A percentile compares a stretch with the other conserved stretches of the same genome.
Evolutionary conservation across 2,797 vertebrate species (phyloP).

Genomic region (Acanthurus lineatus): DNA sequence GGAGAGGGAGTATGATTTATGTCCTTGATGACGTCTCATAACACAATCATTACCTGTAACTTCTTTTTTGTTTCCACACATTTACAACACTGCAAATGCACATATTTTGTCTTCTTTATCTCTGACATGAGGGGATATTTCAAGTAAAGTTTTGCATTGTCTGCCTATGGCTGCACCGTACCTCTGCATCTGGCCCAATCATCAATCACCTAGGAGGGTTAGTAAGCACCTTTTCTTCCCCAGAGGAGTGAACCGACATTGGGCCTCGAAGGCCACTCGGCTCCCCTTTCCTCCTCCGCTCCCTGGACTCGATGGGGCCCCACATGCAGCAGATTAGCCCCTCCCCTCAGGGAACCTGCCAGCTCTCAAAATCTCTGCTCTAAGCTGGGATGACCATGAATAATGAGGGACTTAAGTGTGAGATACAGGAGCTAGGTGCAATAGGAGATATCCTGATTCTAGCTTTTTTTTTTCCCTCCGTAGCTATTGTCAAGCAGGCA

Average conservation of each 20-base stretch:
- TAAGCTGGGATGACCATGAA: constrained; percentile 56
- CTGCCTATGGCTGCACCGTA: constrained; percentile 45
- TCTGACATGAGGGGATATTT: constrained; percentile 59
- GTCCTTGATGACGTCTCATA: constrained; percentile 6
- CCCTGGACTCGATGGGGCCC: constrained; percentile 3
- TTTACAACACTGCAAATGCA: constrained; percentile 35
- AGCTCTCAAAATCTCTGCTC: constrained; percentile 35
- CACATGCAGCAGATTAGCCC: constrained; percentile 10
- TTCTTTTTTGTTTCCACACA: constrained; percentile 42
- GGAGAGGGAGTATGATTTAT: too few relatives aligned
- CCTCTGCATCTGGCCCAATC: constrained; percentile 42
- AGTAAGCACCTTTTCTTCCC: constrained; percentile 68
- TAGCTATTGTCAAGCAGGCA: constrained; percentile 44
- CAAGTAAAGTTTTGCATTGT: constrained; percentile 38
- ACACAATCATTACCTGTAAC: constrained; percentile 61
- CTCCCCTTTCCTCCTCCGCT: neutral
- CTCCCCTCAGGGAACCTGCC: constrained; percentile 10
- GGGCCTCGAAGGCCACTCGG: constrained; percentile 38
- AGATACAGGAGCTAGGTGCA: constrained; percentile 43
- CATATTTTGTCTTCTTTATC: constrained; percentile 31
- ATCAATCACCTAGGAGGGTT: constrained; percentile 68
- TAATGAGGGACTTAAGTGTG: constrained; percentile 55
- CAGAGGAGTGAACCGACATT: constrained; percentile 53
- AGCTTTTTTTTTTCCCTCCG: constrained; percentile 24
- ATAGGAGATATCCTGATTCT: constrained; percentile 44